A percentile compares a stretch with the other conserved stretches of the same genome.
phyloP scores from a whole-genome alignment of 2,888 invertebrate species.

The Orthosia gothica region DNA sequence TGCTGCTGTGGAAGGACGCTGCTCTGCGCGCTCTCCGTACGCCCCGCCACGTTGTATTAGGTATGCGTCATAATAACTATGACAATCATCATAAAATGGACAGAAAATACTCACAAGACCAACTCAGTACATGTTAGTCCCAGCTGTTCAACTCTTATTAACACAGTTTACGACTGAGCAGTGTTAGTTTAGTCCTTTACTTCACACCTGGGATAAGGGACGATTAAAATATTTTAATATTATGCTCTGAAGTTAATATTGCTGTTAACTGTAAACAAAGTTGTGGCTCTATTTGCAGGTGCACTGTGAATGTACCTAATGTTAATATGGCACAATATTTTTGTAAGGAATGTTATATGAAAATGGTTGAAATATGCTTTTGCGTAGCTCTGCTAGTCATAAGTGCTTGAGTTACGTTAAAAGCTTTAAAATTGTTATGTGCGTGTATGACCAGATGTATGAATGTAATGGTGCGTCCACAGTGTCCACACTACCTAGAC shows the following conservation, averaged over 20 bases:
- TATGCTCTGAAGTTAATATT: constrained; percentile 6
- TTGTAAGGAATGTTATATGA: background rate
- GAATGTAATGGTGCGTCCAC: no score
- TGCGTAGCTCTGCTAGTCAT: background rate
- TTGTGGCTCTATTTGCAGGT: constrained; percentile 41
- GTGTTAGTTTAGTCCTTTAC: constrained; percentile 57
- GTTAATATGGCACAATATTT: background rate
- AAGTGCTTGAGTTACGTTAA: no score
- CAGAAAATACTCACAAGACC: constrained; percentile 11
- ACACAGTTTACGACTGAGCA: constrained; percentile 74
- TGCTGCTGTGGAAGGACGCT: no score
- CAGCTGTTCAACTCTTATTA: constrained; percentile 77
- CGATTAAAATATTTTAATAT: constrained; percentile 60
- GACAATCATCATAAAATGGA: constrained; percentile 21
- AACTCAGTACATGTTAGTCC: constrained; percentile 19
- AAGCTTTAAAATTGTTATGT: no score
- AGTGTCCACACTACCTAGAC: no score
- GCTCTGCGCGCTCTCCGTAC: no score
- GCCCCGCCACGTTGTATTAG: no score
- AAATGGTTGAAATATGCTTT: background rate
- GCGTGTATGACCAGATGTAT: no score
- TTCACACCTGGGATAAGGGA: constrained; percentile 53
- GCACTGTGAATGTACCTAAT: background rate
- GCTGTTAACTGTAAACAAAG: constrained; percentile 10
- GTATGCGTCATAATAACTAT: background rate